Evolutionary conservation across 2,888 invertebrate genomes (phyloP).

Genomic region (Crematogaster levior): DNA sequence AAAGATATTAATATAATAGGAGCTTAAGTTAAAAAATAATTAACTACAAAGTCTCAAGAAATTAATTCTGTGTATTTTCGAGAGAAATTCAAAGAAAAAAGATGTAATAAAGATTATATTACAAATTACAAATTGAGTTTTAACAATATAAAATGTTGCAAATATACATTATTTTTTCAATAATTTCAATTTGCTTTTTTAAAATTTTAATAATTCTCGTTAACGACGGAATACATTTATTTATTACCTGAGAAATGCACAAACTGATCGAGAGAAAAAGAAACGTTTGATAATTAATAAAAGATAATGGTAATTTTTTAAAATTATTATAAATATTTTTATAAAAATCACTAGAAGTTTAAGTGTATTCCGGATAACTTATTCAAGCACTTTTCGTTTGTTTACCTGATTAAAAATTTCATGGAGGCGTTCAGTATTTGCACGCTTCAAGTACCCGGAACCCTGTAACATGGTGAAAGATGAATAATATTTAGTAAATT

Average conservation of each 20-base stretch:
- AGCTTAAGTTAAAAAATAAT: not conserved
- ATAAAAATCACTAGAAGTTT: not conserved
- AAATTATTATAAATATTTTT: not conserved
- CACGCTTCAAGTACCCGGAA: slow-evolving; percentile 95
- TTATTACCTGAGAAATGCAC: not conserved
- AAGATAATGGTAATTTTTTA: not conserved
- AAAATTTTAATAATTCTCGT: not conserved
- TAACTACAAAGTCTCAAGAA: not conserved
- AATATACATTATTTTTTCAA: not conserved
- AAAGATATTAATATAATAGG: not conserved
- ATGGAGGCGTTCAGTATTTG: slow-evolving; percentile 94
- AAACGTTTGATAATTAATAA: not conserved
- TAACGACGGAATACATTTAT: not conserved
- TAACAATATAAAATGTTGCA: not conserved
- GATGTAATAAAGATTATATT: not conserved
- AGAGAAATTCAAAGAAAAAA: not conserved
- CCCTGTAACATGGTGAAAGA: slow-evolving; percentile 87
- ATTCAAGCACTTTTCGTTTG: not conserved
- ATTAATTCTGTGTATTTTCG: not conserved
- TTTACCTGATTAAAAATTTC: slow-evolving; percentile 93
- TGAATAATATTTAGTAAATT: not conserved
- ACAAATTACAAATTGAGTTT: not conserved
- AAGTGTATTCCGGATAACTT: not conserved
- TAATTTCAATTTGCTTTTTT: not conserved
- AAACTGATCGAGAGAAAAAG: not conserved